A percentile compares a stretch with the other conserved stretches of the same genome.
Conservation (phyloP, 2,888 invertebrate genomes). For the Ectemnius lituratus region DNA sequence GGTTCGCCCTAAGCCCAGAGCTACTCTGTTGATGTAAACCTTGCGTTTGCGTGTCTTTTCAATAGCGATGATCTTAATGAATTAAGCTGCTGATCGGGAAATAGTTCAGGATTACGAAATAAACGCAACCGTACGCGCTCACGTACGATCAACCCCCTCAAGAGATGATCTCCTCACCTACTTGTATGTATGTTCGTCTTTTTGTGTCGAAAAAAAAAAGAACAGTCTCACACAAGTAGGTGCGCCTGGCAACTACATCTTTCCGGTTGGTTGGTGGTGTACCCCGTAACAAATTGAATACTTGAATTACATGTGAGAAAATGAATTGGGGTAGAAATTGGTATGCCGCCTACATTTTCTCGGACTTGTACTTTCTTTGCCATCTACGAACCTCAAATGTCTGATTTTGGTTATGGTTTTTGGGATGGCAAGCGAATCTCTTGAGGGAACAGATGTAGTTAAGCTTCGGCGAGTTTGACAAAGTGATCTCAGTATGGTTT, state of each 20-base stretch:
- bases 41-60: neutral
- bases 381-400: too few species aligned
- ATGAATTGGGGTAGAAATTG: conserved; percentile 22
- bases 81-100: conserved; percentile 35
- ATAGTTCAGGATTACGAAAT: conserved; percentile 17
- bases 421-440: neutral
- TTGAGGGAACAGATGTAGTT: neutral
- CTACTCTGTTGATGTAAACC: too few species aligned
- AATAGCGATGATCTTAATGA: neutral
- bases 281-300: conserved; percentile 13
- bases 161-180: conserved; percentile 60
- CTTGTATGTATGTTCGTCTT: conserved; percentile 69
- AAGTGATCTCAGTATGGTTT: neutral
- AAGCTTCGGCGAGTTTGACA: neutral
- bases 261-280: conserved; percentile 52
- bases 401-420: too few species aligned
- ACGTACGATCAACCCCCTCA: conserved; percentile 19
- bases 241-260: conserved; percentile 72
- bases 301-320: neutral
- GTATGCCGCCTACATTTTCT: conserved; percentile 9
- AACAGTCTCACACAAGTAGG: conserved; percentile 73
- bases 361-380: neutral
- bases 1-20: conserved; percentile 17
- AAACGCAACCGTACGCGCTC: conserved; percentile 17
- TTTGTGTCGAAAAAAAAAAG: conserved; percentile 53